These are phyloP conservation scores for Plestiodon gilberti DNA, from an alignment of 2,113 vertebrate species.

Conservation along the genomic window DNA sequence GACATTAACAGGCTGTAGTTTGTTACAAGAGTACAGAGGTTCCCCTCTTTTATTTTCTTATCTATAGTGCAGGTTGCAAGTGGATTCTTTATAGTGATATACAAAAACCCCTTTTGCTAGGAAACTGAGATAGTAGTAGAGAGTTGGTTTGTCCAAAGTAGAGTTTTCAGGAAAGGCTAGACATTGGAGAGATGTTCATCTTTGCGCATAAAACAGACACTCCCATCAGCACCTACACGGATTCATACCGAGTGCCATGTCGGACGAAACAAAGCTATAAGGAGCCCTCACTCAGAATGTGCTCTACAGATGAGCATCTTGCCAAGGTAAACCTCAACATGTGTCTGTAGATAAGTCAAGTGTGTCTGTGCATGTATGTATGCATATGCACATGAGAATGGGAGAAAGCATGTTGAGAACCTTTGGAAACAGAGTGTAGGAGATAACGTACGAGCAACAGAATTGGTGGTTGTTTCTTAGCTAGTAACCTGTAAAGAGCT, in stretches of 20 bases:
- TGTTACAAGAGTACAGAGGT: neutral
- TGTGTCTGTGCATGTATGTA: neutral
- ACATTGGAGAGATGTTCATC: constrained; percentile 57
- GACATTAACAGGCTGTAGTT: neutral
- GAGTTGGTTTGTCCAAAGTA: neutral
- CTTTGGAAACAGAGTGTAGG: neutral
- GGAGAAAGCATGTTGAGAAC: neutral
- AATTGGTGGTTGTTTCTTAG: neutral
- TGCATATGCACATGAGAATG: neutral
- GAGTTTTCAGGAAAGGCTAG: neutral
- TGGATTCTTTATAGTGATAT: too few species aligned
- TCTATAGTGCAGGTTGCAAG: neutral
- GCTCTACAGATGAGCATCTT: constrained; percentile 50
- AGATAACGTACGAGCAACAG: neutral
- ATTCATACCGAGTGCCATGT: constrained; percentile 65
- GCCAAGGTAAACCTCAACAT: constrained; percentile 53
- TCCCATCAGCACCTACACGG: constrained; percentile 69
- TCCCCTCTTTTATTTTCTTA: constrained; percentile 11
- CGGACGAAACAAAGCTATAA: constrained; percentile 61
- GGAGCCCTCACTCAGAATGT: constrained; percentile 56
- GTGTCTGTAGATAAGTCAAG: neutral
- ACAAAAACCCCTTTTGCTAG: neutral
- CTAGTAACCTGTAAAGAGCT: too few species aligned
- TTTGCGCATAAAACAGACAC: constrained; percentile 69
- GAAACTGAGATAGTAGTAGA: neutral